Evolutionary conservation across 2,113 vertebrate species (phyloP).

Genomic region (Falco punctatus): DNA sequence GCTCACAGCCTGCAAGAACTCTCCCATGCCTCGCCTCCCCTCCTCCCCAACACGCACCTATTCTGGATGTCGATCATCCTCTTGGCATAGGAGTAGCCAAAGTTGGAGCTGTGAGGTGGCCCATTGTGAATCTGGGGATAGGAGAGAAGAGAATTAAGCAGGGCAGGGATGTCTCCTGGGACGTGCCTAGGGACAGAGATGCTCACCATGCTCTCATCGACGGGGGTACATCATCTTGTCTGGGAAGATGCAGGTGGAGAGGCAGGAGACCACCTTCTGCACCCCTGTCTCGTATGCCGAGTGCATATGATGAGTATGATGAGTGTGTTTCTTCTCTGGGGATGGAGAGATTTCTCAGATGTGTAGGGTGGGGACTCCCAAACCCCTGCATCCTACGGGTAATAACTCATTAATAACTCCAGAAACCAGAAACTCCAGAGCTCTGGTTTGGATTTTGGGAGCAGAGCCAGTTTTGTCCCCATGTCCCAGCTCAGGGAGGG

Average conservation of each 20-base stretch:
- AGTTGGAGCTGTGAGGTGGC: constrained; percentile 93
- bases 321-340: constrained; percentile 87
- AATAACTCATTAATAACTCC: neutral
- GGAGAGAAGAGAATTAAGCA: neutral
- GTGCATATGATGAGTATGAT: constrained; percentile 74
- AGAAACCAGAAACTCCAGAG: neutral
- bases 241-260: constrained; percentile 97
- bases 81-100: constrained; percentile 95
- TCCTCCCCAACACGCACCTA: constrained; percentile 68
- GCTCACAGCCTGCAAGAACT: neutral
- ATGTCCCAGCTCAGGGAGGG: fast-evolving
- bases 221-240: constrained; percentile 94
- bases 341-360: neutral
- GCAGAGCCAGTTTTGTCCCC: neutral
- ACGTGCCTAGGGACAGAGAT: fast-evolving
- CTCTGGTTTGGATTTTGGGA: fast-evolving
- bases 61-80: constrained; percentile 96
- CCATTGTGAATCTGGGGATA: constrained; percentile 87
- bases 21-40: neutral
- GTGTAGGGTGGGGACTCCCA: too few relatives aligned
- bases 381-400: neutral
- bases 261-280: constrained; percentile 91
- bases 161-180: too few relatives aligned
- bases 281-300: constrained; percentile 78
- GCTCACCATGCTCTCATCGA: constrained; percentile 92